Percentiles rank a stretch among this genome's conserved stretches.
phyloP scores from a whole-genome alignment of 2,113 vertebrate species.

The Ophthalmolycus amberensis region DNA sequence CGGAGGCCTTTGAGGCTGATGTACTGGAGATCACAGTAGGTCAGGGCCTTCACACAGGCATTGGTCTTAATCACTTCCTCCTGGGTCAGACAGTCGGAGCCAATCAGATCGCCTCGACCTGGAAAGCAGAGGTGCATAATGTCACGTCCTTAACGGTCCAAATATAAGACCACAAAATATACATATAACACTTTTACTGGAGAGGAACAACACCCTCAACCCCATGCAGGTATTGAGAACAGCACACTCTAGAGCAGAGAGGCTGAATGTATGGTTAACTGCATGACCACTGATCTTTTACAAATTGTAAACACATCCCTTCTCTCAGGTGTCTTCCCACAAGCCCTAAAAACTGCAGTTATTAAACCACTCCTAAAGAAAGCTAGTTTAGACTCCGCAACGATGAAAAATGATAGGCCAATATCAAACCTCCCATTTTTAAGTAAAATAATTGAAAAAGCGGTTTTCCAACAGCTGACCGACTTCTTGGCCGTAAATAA shows the following conservation, averaged over 20 bases:
- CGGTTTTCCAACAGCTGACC: too few species aligned
- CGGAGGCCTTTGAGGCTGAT: constrained; percentile 86
- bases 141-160: background rate
- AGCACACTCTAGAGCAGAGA: background rate
- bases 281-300: too few species aligned
- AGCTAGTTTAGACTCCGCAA: too few species aligned
- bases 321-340: too few species aligned
- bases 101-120: constrained; percentile 87
- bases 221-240: background rate
- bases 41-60: constrained; percentile 87
- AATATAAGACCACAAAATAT: background rate
- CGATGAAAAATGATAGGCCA: too few species aligned
- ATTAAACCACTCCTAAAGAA: too few species aligned
- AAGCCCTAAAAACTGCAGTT: too few species aligned
- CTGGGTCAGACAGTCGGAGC: constrained; percentile 85
- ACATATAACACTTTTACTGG: too few species aligned
- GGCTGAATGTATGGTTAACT: background rate
- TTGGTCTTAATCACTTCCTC: constrained; percentile 89
- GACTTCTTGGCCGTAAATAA: too few species aligned
- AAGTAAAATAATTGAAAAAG: too few species aligned
- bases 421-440: too few species aligned
- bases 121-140: constrained; percentile 13
- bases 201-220: background rate
- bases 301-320: too few species aligned
- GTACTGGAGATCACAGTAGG: constrained; percentile 89